These are phyloP conservation scores for Notarius lentiginosus DNA, from an alignment of 2,113 vertebrate species.

Conservation along the genomic window DNA sequence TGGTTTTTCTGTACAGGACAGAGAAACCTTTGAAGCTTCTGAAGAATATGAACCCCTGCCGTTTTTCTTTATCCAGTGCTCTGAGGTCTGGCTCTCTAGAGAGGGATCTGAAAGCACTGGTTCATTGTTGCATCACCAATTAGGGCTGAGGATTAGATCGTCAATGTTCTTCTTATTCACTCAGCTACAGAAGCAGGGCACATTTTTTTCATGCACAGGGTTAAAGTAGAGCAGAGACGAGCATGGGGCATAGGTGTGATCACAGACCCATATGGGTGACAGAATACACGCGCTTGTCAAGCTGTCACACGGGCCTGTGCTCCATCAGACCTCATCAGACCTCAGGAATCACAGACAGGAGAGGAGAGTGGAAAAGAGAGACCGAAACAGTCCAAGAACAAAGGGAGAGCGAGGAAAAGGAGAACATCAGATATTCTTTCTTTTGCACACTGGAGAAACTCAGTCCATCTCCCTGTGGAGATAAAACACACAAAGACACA, in stretches of 20 bases:
- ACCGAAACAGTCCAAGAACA: slow-evolving; percentile 17
- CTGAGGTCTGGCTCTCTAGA: slow-evolving; percentile 67
- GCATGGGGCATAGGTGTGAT: not conserved
- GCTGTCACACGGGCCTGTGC: slow-evolving; percentile 41
- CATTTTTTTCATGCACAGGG: not conserved
- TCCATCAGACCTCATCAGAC: slow-evolving; percentile 40
- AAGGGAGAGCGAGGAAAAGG: not conserved
- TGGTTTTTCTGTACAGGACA: not conserved
- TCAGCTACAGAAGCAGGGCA: slow-evolving; percentile 15
- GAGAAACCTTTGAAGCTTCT: slow-evolving; percentile 48
- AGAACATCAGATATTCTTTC: slow-evolving; percentile 14
- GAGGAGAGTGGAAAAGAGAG: slow-evolving; percentile 34
- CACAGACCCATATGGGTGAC: slow-evolving; percentile 29
- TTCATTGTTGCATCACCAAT: slow-evolving; percentile 78
- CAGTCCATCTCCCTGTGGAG: slow-evolving; percentile 52
- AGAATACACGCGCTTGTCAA: slow-evolving; percentile 31
- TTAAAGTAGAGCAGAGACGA: not conserved
- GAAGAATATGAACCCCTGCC: slow-evolving; percentile 52
- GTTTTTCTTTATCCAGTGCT: slow-evolving; percentile 71
- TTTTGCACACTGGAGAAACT: slow-evolving; percentile 36
- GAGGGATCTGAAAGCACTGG: slow-evolving; percentile 75
- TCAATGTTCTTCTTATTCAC: slow-evolving; percentile 54
- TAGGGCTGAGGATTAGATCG: slow-evolving; percentile 75
- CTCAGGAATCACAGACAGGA: slow-evolving; percentile 21
- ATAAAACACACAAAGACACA: slow-evolving; percentile 51